Evolutionary conservation across 2,113 vertebrate genomes (phyloP), one percentile per base, ranked within the genome.

Genomic region (Oxygymnocypris stewartii): DNA sequence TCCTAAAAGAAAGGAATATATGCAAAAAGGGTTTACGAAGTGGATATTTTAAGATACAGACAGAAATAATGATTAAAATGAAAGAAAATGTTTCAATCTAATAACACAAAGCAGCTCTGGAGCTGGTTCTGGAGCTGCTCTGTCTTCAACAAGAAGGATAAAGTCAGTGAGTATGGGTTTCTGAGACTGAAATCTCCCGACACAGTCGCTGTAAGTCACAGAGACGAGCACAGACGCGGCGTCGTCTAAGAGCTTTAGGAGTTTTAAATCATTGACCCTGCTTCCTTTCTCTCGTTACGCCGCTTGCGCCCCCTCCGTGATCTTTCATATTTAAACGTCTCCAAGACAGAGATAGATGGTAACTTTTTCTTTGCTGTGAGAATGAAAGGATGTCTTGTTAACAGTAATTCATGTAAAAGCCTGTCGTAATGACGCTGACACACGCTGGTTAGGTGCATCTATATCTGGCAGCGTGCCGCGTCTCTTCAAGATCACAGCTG

Each of bases 401-500:
- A 74, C 23, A n/a, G 7, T 42, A 42, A 20, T 44, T 23, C n/a
- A 42, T n/a, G 1, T 75, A 75, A 75, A 75, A 75, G 23, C 40
- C 37, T 40, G 23, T 75, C 20, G 4, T n/a, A 23, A 6, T 44
- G 11, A n/a, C n/a, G n/a, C n/a, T n/a, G 7, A 1, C 44, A 16
- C 75, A 16, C 13, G 47, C 47, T 14, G 47, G 47, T 12, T 12
- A 49, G 47, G 47, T 49, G 47, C 47, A 4, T 49, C 42, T n/a
- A n/a, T 2, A 44, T 44, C 84, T 87, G 89, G 87, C 85, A 82
- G 85, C 5, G 63, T 82, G 84, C 61, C 23, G 73, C 1, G 87
- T 85, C 82, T 88, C 82, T 82, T 80, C 84, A 59, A 73, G 67
- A 20, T 77, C 31, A 76, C 88, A 81, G 86, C 86, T 86, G 86